Evolutionary conservation across 2,797 vertebrate species (phyloP).

Genomic region (Synaphobranchus kaupii): DNA sequence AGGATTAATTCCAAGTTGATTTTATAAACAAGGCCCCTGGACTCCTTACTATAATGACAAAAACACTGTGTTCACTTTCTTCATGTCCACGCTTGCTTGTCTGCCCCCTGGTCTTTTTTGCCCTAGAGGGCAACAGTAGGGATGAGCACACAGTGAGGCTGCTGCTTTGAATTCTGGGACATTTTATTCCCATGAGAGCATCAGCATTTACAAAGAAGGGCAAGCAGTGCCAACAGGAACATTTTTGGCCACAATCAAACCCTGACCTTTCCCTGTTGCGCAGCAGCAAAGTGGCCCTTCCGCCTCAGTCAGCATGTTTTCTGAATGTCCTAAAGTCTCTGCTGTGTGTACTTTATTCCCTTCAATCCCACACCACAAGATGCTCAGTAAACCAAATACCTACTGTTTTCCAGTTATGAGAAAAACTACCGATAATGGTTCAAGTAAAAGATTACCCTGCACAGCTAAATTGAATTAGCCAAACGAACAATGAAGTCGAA

Average conservation of each 20-base stretch:
- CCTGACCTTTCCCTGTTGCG: not conserved
- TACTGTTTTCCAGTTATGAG: not conserved
- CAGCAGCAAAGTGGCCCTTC: not conserved
- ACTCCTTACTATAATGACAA: not conserved
- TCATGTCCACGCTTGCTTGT: not conserved
- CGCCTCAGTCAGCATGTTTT: not conserved
- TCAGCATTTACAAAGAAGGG: not conserved
- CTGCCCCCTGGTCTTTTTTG: not conserved
- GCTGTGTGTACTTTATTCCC: not conserved
- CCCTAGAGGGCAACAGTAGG: not conserved
- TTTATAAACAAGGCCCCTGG: not conserved
- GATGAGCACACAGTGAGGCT: not conserved
- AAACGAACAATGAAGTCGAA: not conserved
- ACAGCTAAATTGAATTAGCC: not conserved
- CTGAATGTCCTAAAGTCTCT: not conserved
- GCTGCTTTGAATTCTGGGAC: not conserved
- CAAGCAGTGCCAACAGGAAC: conserved; percentile 8
- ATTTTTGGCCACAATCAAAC: not conserved
- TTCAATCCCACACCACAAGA: not conserved
- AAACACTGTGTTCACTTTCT: not conserved
- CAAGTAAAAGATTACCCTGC: not conserved
- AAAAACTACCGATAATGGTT: not conserved
- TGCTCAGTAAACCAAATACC: not conserved
- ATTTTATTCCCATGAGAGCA: conserved; percentile 15
- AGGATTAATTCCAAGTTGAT: not conserved